These are phyloP conservation scores for Conistra vaccinii DNA, from an alignment of 2,888 invertebrate genomes.

Conservation along the genomic window DNA sequence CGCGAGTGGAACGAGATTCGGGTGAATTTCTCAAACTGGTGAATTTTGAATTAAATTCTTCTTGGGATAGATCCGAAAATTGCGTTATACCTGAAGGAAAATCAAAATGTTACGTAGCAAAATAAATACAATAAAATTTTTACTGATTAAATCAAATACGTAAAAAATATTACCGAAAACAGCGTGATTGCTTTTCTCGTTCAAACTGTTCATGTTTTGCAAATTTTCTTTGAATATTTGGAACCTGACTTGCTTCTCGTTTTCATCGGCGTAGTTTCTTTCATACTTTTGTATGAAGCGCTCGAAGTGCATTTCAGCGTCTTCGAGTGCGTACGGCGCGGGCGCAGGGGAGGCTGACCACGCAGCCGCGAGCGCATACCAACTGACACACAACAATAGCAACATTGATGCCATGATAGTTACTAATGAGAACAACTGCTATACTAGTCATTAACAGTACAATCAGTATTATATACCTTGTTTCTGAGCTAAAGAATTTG, in stretches of 20 bases:
- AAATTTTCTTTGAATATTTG: constrained; percentile 53
- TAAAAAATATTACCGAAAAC: constrained; percentile 32
- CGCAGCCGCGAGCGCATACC: constrained; percentile 5
- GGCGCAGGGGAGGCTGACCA: not conserved
- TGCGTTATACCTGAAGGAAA: too few relatives aligned
- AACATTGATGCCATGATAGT: constrained; percentile 16
- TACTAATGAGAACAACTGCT: not conserved
- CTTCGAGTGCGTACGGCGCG: constrained; percentile 23
- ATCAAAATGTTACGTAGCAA: too few relatives aligned
- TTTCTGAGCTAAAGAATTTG: not conserved
- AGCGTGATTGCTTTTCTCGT: constrained; percentile 18
- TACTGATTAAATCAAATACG: not conserved
- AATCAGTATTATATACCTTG: constrained; percentile 16
- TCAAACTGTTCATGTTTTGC: constrained; percentile 15
- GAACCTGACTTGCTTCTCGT: constrained; percentile 49
- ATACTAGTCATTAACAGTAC: too few relatives aligned
- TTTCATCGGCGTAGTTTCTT: constrained; percentile 30
- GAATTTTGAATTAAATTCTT: too few relatives aligned
- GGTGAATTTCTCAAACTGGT: too few relatives aligned
- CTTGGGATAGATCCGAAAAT: too few relatives aligned
- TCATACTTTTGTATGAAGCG: constrained; percentile 33
- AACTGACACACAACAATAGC: constrained; percentile 21
- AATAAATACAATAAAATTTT: not conserved
- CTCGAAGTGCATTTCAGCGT: constrained; percentile 47
- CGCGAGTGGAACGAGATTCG: too few relatives aligned